Evolutionary conservation across 2,797 vertebrate species (phyloP), one percentile per base, ranked within the genome.

Genomic region (Cichlasoma orientale): DNA sequence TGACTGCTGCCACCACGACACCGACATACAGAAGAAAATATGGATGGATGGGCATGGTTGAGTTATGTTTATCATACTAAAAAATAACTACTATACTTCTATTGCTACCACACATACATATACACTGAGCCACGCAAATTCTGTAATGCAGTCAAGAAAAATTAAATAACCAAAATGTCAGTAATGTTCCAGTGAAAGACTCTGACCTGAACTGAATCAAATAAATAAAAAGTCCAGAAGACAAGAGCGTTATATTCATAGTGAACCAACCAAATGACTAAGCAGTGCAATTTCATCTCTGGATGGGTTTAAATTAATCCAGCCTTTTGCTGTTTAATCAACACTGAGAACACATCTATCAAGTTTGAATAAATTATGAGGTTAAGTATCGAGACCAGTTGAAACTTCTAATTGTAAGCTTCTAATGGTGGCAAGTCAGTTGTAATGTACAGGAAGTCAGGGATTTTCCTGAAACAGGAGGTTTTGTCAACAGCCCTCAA

Each of bases 31-130:
- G 61, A 47, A 47, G 23, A 47, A 47, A 27, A 21, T 18, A 47
- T 47, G 44, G 41, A 47, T 47, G 16, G 41, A 27, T 47, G 41
- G 11, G 72, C 41, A 11, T 29, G 56, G 11, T 6, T 56, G 47
- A 55, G 78, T 76, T 89, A 82, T 47, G 41, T 29, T 82, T 85
- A 89, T 81, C 73, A 52, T 75, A 61, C 38, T 57, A 33, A 52
- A 52, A 69, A 75, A 61, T 5, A 71, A 29, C 7, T 55, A 18
- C 38, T 29, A 57, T 31, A 29, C 36, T 12, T 29, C n/a, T 53
- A 14, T 36, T 19, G 12, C 19, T 36, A 9, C 3, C n/a, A 71
- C 7, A 59, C 13, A 23, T 47, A 23, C 13, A 25, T 50, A 58
- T 53, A 66, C 18, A 56, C n/a, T 44, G 33, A 47, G 5, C 38